A percentile compares a stretch with the other conserved stretches of the same genome.
Conservation (phyloP, 1,140 invertebrate genomes). For the Orius insidiosus region DNA sequence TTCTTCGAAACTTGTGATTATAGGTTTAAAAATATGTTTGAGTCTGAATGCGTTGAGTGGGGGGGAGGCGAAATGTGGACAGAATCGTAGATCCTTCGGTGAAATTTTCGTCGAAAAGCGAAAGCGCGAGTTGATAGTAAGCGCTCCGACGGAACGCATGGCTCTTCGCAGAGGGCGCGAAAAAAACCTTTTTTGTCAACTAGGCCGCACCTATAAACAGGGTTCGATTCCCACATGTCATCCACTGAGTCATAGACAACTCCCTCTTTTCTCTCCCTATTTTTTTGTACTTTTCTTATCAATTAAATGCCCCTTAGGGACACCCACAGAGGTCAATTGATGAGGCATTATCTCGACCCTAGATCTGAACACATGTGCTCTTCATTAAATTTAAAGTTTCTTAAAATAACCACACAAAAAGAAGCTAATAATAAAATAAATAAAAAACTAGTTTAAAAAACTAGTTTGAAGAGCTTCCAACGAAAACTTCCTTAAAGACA, state of each 20-base stretch:
- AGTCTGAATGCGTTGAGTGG: background rate
- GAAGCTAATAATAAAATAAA: too few relatives aligned
- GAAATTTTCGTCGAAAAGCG: background rate
- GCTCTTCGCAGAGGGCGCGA: constrained; percentile 8
- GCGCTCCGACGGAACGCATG: background rate
- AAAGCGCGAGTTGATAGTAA: background rate
- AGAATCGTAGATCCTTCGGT: background rate
- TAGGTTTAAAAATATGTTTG: constrained; percentile 1
- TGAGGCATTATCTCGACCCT: too few relatives aligned
- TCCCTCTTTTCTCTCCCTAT: too few relatives aligned
- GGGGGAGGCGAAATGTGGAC: background rate
- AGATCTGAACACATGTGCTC: too few relatives aligned
- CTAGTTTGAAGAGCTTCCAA: too few relatives aligned
- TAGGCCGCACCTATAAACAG: constrained; percentile 5
- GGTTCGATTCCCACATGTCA: constrained; percentile 8
- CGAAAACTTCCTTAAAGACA: too few relatives aligned
- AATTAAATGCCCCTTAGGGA: too few relatives aligned
- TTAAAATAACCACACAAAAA: too few relatives aligned
- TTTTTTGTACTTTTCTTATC: too few relatives aligned
- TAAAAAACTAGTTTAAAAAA: too few relatives aligned
- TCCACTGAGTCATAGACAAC: background rate
- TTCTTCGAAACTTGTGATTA: constrained; percentile 1
- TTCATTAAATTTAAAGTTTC: too few relatives aligned
- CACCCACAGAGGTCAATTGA: too few relatives aligned
- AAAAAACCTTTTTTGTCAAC: constrained; percentile 3